Base-by-base conservation (phyloP, 2,797 vertebrate genomes). In the Pachyuromys duprasi region DNA sequence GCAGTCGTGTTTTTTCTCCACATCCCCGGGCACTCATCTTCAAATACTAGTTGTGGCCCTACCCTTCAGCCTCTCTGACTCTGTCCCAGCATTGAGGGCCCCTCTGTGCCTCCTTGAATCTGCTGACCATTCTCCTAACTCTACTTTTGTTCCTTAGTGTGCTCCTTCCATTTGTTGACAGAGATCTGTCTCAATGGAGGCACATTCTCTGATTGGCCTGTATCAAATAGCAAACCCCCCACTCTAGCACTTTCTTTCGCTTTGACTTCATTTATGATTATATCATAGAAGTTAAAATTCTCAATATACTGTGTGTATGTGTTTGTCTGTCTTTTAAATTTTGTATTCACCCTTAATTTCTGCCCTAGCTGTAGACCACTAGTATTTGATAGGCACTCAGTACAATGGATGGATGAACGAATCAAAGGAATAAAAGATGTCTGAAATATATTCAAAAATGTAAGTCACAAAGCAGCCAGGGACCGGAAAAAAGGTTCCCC, bases 291-390 rank as follows among this genome's bases (percentile, higher is more conserved):
- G 5, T 81, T 36, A 87, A 24, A 53, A 4, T 84, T 57, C 69
- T 86, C 60, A 36, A 60, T 60, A 36, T 2, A 60, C 18, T 87
- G 62, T 60, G 2, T 63, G 24, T 45, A 86, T 53, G 62, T 39
- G 7, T 53, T 95, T n/a, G 57, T 79, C 82, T 96, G 65, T 28
- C 70, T 93, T 93, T 92, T 18, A 8, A 70, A 72, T 87, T 82
- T 72, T 70, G 45, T 39, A 60, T 5, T 49, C 4, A 55, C 3
- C 26, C 18, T 13, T 39, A 79, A 75, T 39, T 70, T 28, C 57
- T 69, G 0, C 28, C 36, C 4, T 79, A n/a, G 45, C 90, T 86
- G 3, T 79, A 78, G 76, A 93, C 57, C 26, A 92, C 57, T 22
- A 76, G 20, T 14, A 22, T 14, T 92, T 86, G 45, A 49, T 26